These are phyloP conservation scores for Galago senegalensis DNA, from an alignment of 2,797 vertebrate genomes.

Conservation along the genomic window DNA sequence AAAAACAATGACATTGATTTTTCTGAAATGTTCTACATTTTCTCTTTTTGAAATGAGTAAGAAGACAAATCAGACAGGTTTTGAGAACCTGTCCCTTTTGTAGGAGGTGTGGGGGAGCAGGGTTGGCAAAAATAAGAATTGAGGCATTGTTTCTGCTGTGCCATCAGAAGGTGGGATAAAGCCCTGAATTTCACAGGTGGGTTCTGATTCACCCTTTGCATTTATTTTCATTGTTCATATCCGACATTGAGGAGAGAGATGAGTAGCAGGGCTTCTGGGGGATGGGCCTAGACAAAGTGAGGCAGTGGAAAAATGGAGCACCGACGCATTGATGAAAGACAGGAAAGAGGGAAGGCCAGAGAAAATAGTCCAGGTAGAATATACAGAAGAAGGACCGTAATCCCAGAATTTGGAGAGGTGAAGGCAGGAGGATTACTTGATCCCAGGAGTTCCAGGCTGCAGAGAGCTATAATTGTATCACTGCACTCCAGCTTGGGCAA, in stretches of 20 bases:
- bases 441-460: background rate
- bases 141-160: slow-evolving; percentile 68
- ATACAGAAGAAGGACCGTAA: background rate
- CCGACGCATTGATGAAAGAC: background rate
- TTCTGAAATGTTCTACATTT: slow-evolving; percentile 44
- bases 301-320: background rate
- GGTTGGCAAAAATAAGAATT: slow-evolving; percentile 44
- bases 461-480: background rate
- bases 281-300: background rate
- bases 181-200: background rate
- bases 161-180: slow-evolving; percentile 26
- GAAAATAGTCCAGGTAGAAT: background rate
- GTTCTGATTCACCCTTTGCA: slow-evolving; percentile 44
- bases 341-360: background rate
- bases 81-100: slow-evolving; percentile 58
- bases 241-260: background rate
- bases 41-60: slow-evolving; percentile 63
- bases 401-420: background rate
- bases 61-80: slow-evolving; percentile 56
- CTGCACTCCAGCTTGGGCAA: background rate
- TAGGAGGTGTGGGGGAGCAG: slow-evolving; percentile 57
- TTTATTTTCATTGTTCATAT: background rate
- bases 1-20: slow-evolving; percentile 68
- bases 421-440: background rate
- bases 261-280: background rate